phyloP scores from a whole-genome alignment of 1,140 invertebrate genomes.

The Eulimnadia texana region DNA sequence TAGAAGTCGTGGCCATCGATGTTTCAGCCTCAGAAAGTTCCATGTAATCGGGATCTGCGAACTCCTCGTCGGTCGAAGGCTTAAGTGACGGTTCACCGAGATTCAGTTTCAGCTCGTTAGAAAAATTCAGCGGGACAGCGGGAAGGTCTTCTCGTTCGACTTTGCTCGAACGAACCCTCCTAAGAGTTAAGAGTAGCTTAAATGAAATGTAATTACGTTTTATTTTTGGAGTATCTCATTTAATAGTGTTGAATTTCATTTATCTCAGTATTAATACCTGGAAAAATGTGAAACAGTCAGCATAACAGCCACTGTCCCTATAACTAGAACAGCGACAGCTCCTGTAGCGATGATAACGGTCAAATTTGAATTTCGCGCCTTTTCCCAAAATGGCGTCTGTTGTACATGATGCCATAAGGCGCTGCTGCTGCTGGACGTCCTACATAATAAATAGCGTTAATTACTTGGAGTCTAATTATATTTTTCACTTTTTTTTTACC shows the following conservation, averaged over 20 bases:
- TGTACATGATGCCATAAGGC: background rate
- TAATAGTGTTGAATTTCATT: background rate
- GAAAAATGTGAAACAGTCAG: background rate
- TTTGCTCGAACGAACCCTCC: no score
- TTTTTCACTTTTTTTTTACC: background rate
- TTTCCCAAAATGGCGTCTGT: background rate
- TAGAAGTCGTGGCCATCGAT: background rate
- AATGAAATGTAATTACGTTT: background rate
- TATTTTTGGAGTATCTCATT: no score
- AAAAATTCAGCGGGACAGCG: no score
- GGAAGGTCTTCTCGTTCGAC: no score
- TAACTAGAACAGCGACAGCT: background rate
- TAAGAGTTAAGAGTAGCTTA: no score
- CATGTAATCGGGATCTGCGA: no score
- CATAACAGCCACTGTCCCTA: background rate
- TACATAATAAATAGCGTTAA: background rate
- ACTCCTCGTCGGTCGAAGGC: no score
- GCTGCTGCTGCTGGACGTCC: background rate
- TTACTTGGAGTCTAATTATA: background rate
- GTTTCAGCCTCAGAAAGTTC: no score
- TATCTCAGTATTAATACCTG: background rate
- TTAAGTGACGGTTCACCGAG: no score
- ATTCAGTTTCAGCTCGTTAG: no score
- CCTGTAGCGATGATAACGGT: background rate
- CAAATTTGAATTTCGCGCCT: background rate